Percentiles rank a stretch among this genome's conserved stretches.
Conservation (phyloP, 2,888 invertebrate species). For the Cheilosia urbana region DNA sequence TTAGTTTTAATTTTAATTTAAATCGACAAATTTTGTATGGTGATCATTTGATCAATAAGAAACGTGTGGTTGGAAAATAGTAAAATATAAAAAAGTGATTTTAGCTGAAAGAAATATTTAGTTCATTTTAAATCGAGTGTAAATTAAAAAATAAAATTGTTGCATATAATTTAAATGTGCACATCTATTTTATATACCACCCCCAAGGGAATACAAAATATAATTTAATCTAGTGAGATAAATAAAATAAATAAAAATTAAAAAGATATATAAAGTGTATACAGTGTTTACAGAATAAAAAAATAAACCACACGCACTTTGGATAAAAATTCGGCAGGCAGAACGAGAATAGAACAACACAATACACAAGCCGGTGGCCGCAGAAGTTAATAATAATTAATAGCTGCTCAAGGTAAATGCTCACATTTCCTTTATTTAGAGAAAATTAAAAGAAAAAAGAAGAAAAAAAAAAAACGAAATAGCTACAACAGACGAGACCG, state of each 20-base stretch:
- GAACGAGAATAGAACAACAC: conserved; percentile 7
- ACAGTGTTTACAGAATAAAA: conserved; percentile 15
- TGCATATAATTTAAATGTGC: neutral
- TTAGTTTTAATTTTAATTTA: neutral
- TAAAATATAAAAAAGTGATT: neutral
- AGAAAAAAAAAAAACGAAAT: neutral
- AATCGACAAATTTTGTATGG: neutral
- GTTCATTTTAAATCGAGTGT: no score
- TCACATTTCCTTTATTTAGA: conserved; percentile 42
- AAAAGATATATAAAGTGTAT: neutral
- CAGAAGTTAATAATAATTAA: conserved; percentile 47
- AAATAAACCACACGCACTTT: conserved; percentile 49
- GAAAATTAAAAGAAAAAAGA: neutral
- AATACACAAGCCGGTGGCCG: conserved; percentile 46
- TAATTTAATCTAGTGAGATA: conserved; percentile 30
- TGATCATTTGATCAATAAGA: conserved; percentile 12
- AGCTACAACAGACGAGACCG: neutral
- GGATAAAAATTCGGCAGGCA: conserved; percentile 54
- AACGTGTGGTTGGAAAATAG: conserved; percentile 8
- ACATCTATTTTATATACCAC: conserved; percentile 35
- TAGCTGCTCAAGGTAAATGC: conserved; percentile 62
- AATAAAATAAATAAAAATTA: conserved; percentile 12
- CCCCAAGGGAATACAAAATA: conserved; percentile 3
- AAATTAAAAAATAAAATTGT: no score
- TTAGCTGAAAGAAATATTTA: neutral